Evolutionary conservation across 2,797 vertebrate genomes (phyloP), one percentile per base, ranked within the genome.

Genomic region (Gallinago nigripennis): DNA sequence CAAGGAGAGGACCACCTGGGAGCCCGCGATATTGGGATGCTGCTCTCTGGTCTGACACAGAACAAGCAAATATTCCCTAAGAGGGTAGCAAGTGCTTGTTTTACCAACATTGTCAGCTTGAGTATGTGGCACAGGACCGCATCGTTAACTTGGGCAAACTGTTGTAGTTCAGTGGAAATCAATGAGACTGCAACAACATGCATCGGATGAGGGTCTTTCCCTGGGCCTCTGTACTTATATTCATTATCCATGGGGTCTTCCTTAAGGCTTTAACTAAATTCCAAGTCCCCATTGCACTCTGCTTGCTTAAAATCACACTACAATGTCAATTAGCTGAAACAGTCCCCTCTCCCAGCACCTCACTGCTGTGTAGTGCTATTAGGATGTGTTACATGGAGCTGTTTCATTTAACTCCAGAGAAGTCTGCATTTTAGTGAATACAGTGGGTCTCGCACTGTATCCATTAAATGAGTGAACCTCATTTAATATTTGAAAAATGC

Each of bases 21-120:
- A 3, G 2, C 48, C 43, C 7, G 0, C 1, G 0, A 6, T 8
- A 0, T 43, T 5, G 48, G 54, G 63, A 31, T 87, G 80, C 20
- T 83, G 70, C 50, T 57, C 60, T 31, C 25, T 8, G 39, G 1
- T 27, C 28, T 19, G 39, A 9, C 3, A 12, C 57, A 87, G 61
- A 73, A 28, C 3, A 10, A 30, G 54, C 4, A 9, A 9, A 69
- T 57, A 82, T 25, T 2, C 24, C 37, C 5, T 14, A 0, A 0
- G 0, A 13, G 15, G 25, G 27, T 13, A 53, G 45, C 20, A 51
- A 11, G 12, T 14, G 4, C 17, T 64, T 28, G 6, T 30, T n/a
- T 53, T 46, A 17, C 27, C 21, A 30, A 1, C 17, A 3, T 20
- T 37, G 4, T 12, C 60, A 68, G 58, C 71, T 24, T 37, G 24